Percentiles rank a stretch among this genome's conserved stretches.
These are phyloP conservation scores for Pseudomyrmex sp. DNA, from an alignment of 1,140 invertebrate species.

Conservation along the genomic window DNA sequence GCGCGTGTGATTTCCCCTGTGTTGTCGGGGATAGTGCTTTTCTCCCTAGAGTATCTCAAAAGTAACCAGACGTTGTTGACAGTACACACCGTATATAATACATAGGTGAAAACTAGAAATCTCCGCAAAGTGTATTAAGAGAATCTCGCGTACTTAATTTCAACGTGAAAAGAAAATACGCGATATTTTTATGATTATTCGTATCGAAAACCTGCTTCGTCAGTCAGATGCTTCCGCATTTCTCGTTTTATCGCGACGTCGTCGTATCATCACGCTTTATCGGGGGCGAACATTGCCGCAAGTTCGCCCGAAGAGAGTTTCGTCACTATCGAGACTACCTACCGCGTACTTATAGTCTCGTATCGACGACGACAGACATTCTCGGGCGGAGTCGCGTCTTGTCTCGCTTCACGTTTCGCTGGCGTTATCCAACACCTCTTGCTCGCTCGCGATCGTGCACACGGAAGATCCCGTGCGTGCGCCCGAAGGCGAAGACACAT, in stretches of 20 bases:
- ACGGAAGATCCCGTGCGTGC: background rate
- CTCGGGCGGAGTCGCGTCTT: too few species aligned
- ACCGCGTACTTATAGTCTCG: background rate
- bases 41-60: constrained; percentile 7
- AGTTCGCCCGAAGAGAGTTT: too few species aligned
- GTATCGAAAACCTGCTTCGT: too few species aligned
- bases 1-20: constrained; percentile 68
- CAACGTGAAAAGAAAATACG: too few species aligned
- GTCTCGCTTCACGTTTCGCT: background rate
- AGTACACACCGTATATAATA: background rate
- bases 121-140: too few species aligned
- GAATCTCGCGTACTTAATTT: too few species aligned
- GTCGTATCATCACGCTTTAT: too few species aligned
- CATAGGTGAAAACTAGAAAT: background rate
- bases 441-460: background rate
- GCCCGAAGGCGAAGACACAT: background rate
- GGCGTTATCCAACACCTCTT: background rate
- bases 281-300: too few species aligned
- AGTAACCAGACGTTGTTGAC: constrained; percentile 19
- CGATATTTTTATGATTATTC: too few species aligned
- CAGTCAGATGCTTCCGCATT: too few species aligned
- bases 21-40: constrained; percentile 47
- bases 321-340: too few species aligned
- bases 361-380: constrained; percentile 6
- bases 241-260: too few species aligned